phyloP scores from a whole-genome alignment of 2,113 vertebrate genomes.

The Greenwoodochromis staneri region DNA sequence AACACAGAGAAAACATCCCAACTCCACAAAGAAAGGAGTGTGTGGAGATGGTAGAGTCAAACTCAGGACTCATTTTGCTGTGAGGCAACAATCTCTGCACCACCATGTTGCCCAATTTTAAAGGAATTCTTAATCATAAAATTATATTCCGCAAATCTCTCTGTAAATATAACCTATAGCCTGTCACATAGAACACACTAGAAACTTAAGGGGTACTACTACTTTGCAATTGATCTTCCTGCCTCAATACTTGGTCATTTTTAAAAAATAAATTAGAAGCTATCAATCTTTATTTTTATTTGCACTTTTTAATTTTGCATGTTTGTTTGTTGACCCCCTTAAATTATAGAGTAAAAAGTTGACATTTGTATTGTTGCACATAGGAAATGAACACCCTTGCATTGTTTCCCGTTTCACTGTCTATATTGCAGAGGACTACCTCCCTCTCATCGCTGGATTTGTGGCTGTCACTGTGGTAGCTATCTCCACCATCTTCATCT shows the following conservation, averaged over 20 bases:
- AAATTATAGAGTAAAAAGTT: background rate
- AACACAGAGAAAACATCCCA: background rate
- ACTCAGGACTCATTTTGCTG: background rate
- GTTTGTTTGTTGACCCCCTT: background rate
- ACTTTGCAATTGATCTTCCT: background rate
- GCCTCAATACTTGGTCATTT: accelerated
- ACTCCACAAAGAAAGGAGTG: background rate
- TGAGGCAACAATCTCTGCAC: background rate
- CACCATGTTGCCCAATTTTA: background rate
- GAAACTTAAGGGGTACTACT: background rate
- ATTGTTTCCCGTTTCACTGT: background rate
- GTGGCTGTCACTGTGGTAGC: slow-evolving; percentile 61
- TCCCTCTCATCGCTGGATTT: slow-evolving; percentile 69
- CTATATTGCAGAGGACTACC: slow-evolving; percentile 66
- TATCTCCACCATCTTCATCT: slow-evolving; percentile 63
- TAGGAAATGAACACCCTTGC: background rate
- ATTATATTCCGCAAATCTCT: accelerated
- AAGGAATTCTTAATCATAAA: background rate
- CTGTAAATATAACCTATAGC: accelerated
- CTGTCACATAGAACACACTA: background rate
- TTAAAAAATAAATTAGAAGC: background rate
- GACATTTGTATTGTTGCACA: background rate
- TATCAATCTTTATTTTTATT: background rate
- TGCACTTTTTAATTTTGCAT: background rate
- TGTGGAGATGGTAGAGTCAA: background rate